A percentile compares a stretch with the other conserved stretches of the same genome.
These are phyloP conservation scores for Solea solea DNA, from an alignment of 2,113 vertebrate genomes.

Conservation along the genomic window DNA sequence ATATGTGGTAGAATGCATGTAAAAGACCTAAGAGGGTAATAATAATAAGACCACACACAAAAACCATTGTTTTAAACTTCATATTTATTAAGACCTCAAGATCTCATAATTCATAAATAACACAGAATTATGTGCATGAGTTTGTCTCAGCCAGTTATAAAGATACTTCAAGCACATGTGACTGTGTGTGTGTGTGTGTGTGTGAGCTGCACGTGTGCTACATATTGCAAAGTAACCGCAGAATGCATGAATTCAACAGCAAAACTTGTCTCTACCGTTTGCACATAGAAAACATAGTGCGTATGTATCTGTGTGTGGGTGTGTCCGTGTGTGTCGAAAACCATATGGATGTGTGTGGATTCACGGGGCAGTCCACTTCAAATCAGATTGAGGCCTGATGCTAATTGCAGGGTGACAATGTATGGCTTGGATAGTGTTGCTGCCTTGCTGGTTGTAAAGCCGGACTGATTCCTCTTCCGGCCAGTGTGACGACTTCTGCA, in stretches of 20 bases:
- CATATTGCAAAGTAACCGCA: constrained; percentile 21
- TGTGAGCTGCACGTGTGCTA: constrained; percentile 1
- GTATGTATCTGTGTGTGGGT: neutral
- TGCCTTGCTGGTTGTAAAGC: constrained; percentile 40
- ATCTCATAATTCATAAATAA: neutral
- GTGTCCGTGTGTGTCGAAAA: neutral
- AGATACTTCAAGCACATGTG: neutral
- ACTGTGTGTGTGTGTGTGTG: neutral
- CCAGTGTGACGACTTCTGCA: constrained; percentile 53
- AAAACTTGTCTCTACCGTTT: neutral
- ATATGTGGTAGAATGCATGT: constrained; percentile 31
- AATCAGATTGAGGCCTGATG: constrained; percentile 42
- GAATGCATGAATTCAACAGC: constrained; percentile 1
- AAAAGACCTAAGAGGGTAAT: neutral
- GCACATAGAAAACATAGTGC: neutral
- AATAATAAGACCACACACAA: neutral
- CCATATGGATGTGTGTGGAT: constrained; percentile 12
- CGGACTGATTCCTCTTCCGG: constrained; percentile 18
- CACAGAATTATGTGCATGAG: neutral
- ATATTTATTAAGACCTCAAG: too few relatives aligned
- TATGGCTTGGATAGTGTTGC: constrained; percentile 57
- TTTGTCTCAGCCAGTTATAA: neutral
- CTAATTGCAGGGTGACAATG: constrained; percentile 75
- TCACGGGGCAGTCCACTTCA: constrained; percentile 27
- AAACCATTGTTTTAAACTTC: neutral